Evolutionary conservation across 2,797 vertebrate genomes (phyloP).

Genomic region (Muraenolepis orangiensis): DNA sequence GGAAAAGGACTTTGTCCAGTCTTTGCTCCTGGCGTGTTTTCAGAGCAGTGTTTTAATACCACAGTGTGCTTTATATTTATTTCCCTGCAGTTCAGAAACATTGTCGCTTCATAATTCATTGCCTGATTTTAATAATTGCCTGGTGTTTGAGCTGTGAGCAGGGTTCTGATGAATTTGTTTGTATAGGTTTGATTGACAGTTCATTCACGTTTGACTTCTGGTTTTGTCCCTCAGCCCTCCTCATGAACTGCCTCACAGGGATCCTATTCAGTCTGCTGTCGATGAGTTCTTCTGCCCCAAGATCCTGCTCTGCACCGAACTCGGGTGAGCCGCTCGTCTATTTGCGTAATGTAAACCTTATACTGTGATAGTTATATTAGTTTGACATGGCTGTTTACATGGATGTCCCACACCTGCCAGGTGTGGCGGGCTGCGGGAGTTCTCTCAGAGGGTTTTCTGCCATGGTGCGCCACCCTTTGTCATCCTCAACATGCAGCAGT

Average conservation of each 20-base stretch:
- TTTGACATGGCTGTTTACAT: neutral
- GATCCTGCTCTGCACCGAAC: conserved; percentile 78
- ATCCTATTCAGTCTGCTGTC: conserved; percentile 83
- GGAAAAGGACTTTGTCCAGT: neutral
- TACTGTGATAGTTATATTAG: neutral
- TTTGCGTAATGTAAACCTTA: neutral
- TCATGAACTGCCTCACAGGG: conserved; percentile 81
- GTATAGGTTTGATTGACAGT: neutral
- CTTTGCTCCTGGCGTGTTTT: neutral
- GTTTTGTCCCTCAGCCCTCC: conserved; percentile 73
- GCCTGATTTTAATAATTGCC: neutral
- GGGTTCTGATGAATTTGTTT: neutral
- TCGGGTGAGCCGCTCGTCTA: conserved; percentile 67
- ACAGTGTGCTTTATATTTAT: too few relatives aligned
- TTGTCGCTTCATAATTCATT: neutral
- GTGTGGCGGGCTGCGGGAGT: conserved; percentile 83
- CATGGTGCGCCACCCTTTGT: conserved; percentile 85
- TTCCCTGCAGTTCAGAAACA: neutral
- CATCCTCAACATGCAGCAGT: conserved; percentile 90
- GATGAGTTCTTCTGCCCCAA: conserved; percentile 84
- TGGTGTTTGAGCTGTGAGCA: neutral
- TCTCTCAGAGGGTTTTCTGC: conserved; percentile 83
- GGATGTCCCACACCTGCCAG: conserved; percentile 37
- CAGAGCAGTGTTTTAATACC: neutral
- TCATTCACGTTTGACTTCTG: neutral